Evolutionary conservation across 2,797 vertebrate species (phyloP), one percentile per base, ranked within the genome.

Genomic region (Anabas testudineus): DNA sequence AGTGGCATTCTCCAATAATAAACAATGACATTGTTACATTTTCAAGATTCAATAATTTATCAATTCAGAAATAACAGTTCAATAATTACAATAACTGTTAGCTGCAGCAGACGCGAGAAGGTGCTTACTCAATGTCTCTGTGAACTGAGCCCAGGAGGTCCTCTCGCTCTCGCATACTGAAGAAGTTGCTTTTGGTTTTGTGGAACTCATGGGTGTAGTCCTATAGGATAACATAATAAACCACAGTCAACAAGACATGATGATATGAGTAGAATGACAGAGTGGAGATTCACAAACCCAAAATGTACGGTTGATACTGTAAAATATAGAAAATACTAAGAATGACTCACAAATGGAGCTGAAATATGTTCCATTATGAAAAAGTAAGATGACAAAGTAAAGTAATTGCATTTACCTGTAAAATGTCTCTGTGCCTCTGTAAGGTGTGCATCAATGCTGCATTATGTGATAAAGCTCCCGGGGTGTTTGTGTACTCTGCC

Each of bases 171-270:
- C 95, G 91, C 86, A 98, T 92, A 66, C 95, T 96, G 85, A 94
- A 52, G 82, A 98, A 99, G 87, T 97, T 99, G 64, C 93, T 94
- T 95, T 97, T 98, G 88, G 97, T 99, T 95, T 99, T 99, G 92
- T 98, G 96, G 83, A 97, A 98, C 87, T 98, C 97, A 0, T 97
- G 95, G 1, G 96, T 97, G 67, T 99, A 99, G 85, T 99, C 97
- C 97, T 99, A 83, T 1, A 2, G 84, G 84, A 67, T 1, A 24
- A 52, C 13, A 74, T n/a, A 3, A 34, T 37, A 5, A 68, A 34
- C 16, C 30, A 16, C 6, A 61, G 48, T 51, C 9, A 64, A 22
- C 5, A 21, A 45, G 5, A 66, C 6, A 15, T 7, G 19, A 59
- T 19, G 39, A 52, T 7, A 49, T 13, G 21, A 12, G 32, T 14